Percentiles rank a stretch among this genome's conserved stretches.
phyloP scores from a whole-genome alignment of 2,888 invertebrate species.

The Eutolmus rufibarbis region DNA sequence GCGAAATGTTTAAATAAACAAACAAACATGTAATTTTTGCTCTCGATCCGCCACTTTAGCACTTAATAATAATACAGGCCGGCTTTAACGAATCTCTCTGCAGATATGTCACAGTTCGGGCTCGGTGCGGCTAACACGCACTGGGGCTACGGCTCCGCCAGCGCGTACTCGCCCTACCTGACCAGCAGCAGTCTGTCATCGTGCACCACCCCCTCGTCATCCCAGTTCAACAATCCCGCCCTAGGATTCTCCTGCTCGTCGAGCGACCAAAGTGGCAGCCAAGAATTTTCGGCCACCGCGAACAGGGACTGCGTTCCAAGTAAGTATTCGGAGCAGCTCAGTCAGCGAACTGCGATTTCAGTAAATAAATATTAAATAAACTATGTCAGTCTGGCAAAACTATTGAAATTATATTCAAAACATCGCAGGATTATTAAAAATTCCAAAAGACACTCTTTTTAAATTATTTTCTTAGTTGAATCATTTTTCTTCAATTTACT shows the following conservation, averaged over 20 bases:
- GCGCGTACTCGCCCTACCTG: conserved; percentile 86
- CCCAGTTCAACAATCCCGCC: conserved; percentile 78
- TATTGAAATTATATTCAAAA: too few species aligned
- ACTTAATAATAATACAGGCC: conserved; percentile 1
- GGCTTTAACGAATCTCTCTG: background rate
- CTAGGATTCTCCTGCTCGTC: conserved; percentile 75
- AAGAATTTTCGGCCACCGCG: conserved; percentile 68
- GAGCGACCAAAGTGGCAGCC: conserved; percentile 69
- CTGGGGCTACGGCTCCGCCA: conserved; percentile 87
- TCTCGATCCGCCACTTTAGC: background rate
- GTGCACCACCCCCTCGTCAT: conserved; percentile 75
- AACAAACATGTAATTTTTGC: conserved; percentile 8
- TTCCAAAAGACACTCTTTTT: too few species aligned
- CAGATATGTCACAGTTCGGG: conserved; percentile 87
- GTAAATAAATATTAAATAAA: background rate
- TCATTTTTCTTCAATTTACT: too few species aligned
- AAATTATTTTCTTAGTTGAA: too few species aligned
- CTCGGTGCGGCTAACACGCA: conserved; percentile 84
- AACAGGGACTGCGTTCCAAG: conserved; percentile 66
- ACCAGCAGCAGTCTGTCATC: conserved; percentile 73
- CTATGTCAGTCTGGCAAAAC: too few species aligned
- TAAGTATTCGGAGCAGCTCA: conserved; percentile 51
- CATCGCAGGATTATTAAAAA: too few species aligned
- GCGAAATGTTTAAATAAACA: conserved; percentile 24
- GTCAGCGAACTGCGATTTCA: background rate